Base-by-base conservation (phyloP, 2,888 invertebrate species). In the Leptinotarsa peninsularis region DNA sequence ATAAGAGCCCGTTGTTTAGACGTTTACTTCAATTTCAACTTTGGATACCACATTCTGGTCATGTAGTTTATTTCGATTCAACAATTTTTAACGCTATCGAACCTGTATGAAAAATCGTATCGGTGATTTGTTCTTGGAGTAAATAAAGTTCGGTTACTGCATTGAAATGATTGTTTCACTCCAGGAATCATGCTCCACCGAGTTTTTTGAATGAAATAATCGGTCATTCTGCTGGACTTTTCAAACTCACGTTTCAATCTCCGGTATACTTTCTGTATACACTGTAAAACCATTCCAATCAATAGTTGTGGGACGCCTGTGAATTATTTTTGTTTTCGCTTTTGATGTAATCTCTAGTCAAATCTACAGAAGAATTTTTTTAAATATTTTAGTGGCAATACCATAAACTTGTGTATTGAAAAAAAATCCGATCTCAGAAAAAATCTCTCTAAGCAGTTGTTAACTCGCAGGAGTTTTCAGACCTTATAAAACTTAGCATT, bases 141-240 rank as follows among this genome's bases (percentile, higher is more conserved):
- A 21, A 58, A 58, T 58, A 58, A 4, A 13, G n/a, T 52, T 33
- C n/a, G 27, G 63, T 43, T 43, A 63, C n/a, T 63, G 63, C 63
- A 33, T n/a, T n/a, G 43, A n/a, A 7, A 33, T 33, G 10, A 43
- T 27, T 21, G 63, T 43, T 33, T 43, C 7, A 43, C 33, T 14
- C 1, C 18, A 43, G 63, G 63, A 63, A 63, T 17, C 43, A 63
- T 43, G 43, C 63, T 63, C 15, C 7, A 63, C n/a, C 5, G 18
- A n/a, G 4, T 63, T n/a, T 18, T n/a, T 33, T 63, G 33, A n/a
- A 63, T 63, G 27, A 58, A 58, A 21, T 21, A 58, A 21, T 63
- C 17, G 33, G 63, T n/a, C 33, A 63, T 63, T 63, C 63, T 63
- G 27, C n/a, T 33, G n/a, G 63, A n/a, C 13, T 33, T 33, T 63